Conservation (phyloP, 1,140 invertebrate species). For the Pomacea maculata region DNA sequence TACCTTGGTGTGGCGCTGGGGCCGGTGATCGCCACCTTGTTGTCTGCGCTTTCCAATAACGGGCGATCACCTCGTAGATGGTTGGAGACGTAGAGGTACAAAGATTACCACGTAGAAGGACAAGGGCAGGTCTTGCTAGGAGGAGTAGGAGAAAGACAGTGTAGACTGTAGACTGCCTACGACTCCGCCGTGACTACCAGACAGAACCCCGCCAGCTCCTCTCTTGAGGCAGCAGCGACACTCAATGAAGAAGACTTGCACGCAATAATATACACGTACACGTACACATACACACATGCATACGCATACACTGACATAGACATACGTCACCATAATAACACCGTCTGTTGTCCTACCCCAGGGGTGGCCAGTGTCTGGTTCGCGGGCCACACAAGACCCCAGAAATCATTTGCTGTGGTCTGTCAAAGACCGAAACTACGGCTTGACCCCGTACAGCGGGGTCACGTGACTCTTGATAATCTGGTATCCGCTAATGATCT, state of each 20-base stretch:
- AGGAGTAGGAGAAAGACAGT: background rate
- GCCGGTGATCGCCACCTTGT: too few species aligned
- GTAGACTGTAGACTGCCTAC: background rate
- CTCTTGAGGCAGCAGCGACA: background rate
- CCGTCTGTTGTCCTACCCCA: too few species aligned
- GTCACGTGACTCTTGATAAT: too few species aligned
- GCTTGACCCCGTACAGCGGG: too few species aligned
- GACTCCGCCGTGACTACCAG: background rate
- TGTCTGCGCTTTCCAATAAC: background rate
- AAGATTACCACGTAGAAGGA: background rate
- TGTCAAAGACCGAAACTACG: too few species aligned
- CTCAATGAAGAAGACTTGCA: background rate
- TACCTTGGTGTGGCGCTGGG: too few species aligned
- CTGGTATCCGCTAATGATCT: too few species aligned
- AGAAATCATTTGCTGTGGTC: too few species aligned
- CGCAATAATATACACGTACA: background rate
- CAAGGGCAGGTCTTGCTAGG: background rate
- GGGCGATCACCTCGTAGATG: background rate
- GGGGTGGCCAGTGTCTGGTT: too few species aligned
- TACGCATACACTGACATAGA: constrained; percentile 1
- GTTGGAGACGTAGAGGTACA: background rate
- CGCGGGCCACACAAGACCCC: too few species aligned
- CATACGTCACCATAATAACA: background rate
- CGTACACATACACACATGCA: constrained; percentile 6
- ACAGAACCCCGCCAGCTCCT: background rate